Base-by-base conservation (phyloP, 2,888 invertebrate species). In the Megaustenia siamemsis region DNA sequence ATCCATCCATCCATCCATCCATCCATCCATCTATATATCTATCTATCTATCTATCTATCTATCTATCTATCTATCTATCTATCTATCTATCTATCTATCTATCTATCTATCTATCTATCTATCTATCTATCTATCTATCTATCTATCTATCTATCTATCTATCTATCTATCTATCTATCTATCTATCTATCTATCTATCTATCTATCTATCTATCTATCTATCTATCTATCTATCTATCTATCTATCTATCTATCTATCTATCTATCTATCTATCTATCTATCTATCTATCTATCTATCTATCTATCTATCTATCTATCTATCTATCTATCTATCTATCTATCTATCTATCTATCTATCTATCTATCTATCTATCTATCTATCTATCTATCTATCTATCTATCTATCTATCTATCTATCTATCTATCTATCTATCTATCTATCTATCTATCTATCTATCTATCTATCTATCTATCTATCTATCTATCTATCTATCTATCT, bases 21-120 rank as follows among this genome's bases (percentile, higher is more conserved):
- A 53, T 53, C 56, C 21, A 53, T 53, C 56, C 21, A 53, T 53
- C 56, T 53, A 53, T 53, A 12, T 53, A 53, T 53, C 56, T 53
- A 53, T 53, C 56, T 75, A 75, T 75, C 4, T 75, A 75, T 75
- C 3, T 75, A 45, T 75, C 3, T 75, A n/a, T 75, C 3, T 75
- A n/a, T 75, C 6, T 75, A n/a, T 69, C 2, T 69, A n/a, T 69
- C 2, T 69, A n/a, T 69, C 18, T 69, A 21, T 40, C n/a, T n/a
- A n/a, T n/a, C n/a, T n/a, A n/a, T 78, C 6, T 78, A 35, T 60
- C 2, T 75, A 10, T 49, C 10, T 53, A n/a, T 45, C 8, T 75
- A n/a, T 38, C 18, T 79, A n/a, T 79, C 12, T 43, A 4, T 66
- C 15, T 66, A 24, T 38, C 28, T 63, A 10, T 56, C 38, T 35